These are phyloP conservation scores for Ptychadena robeensis DNA, from an alignment of 2,797 vertebrate species.

Conservation along the genomic window DNA sequence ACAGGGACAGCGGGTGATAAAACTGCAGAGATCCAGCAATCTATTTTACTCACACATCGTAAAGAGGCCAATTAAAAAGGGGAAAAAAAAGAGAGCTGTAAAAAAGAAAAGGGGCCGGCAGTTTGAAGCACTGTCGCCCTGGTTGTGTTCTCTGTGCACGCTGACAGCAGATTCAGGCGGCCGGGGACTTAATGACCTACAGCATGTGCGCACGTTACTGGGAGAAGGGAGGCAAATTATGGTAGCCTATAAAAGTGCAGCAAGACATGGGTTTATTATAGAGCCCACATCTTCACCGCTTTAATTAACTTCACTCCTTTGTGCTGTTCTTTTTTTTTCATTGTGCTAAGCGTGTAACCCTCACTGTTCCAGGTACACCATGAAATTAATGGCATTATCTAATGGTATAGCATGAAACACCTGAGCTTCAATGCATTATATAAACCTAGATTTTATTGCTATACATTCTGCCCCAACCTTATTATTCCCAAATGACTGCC, in stretches of 20 bases:
- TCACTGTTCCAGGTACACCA: background rate
- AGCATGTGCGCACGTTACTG: background rate
- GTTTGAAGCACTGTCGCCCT: conserved; percentile 15
- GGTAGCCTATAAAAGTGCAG: conserved; percentile 39
- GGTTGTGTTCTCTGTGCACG: conserved; percentile 21
- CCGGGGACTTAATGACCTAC: conserved; percentile 43
- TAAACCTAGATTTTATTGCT: too few relatives aligned
- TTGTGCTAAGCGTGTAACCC: conserved; percentile 1
- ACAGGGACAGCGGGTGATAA: conserved; percentile 39
- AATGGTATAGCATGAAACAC: too few relatives aligned
- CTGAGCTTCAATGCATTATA: too few relatives aligned
- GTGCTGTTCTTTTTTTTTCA: background rate
- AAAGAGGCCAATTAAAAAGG: conserved; percentile 55
- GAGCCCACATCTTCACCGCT: conserved; percentile 29
- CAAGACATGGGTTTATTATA: conserved; percentile 45
- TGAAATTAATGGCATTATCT: too few relatives aligned
- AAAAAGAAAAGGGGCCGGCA: conserved; percentile 50
- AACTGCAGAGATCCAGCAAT: conserved; percentile 26
- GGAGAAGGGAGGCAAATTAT: conserved; percentile 46
- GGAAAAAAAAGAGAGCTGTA: conserved; percentile 40
- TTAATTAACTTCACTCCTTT: conserved; percentile 58
- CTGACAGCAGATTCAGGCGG: conserved; percentile 8
- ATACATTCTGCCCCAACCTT: too few relatives aligned
- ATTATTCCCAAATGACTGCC: too few relatives aligned
- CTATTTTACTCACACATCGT: conserved; percentile 44